Base-by-base conservation (phyloP, 2,113 vertebrate genomes). In the Saccopteryx bilineata region DNA sequence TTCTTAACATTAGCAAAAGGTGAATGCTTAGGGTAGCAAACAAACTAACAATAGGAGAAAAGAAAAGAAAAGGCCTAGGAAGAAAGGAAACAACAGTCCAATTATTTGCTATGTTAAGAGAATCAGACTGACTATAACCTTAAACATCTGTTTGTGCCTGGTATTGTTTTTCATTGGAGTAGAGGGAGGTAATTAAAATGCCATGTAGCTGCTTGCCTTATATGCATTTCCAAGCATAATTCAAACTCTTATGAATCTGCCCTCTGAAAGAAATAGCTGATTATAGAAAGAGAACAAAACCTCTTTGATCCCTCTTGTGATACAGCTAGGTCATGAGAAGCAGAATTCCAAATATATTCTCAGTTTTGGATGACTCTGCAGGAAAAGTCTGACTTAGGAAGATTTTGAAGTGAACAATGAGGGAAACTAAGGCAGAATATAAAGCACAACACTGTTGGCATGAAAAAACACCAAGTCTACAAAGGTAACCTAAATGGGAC, bases 231-330 rank as follows among this genome's bases (percentile, higher is more conserved):
- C 91, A 95, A 96, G 92, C 79, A 97, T 92, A 98, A 97, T 96
- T 97, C 96, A 96, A 95, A 96, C 82, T 96, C 93, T 94, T 96
- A 96, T 89, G 93, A 96, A 60, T 96, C 93, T 96, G 78, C 74
- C 65, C 85, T 97, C 93, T 92, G 92, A 96, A 95, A 97, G 92
- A 97, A 97, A 90, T 86, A 93, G 96, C 93, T 97, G 96, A 97
- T 96, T 96, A 95, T 79, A 95, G 96, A 91, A 96, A 94, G 52
- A 90, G 94, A 98, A 96, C 96, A 95, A 97, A 97, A 95, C 87
- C 79, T 84, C 90, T 96, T 91, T 98, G 96, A 95, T 97, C 95
- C 94, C 85, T 95, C 93, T 89, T 86, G 74, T 85, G 91, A 96
- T 96, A 96, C 39, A 71, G 82, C 71, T 72, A 90, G 86, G 88